Conservation (phyloP, 2,113 vertebrate species). For the Macaca mulatta region DNA sequence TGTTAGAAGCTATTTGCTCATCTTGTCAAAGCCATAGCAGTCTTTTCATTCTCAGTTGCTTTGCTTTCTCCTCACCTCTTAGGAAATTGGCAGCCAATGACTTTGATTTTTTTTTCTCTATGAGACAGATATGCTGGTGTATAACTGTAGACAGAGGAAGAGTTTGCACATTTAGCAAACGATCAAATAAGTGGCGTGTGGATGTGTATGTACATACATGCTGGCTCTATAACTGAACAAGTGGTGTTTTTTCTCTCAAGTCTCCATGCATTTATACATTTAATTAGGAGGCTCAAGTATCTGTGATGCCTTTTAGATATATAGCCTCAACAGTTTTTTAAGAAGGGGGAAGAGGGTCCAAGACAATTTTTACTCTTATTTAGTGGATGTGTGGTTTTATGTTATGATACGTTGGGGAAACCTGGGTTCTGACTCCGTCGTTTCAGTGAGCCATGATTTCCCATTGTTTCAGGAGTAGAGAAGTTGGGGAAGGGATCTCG, state of each 20-base stretch:
- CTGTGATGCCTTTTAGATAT: not conserved
- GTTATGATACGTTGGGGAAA: not conserved
- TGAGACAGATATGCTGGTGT: not conserved
- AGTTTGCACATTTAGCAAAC: not conserved
- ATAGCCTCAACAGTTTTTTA: not conserved
- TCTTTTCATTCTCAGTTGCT: not conserved
- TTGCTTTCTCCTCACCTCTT: not conserved
- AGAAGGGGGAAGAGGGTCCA: not conserved
- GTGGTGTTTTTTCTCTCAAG: not conserved
- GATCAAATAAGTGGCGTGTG: not conserved
- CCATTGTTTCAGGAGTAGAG: not conserved
- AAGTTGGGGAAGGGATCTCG: not conserved
- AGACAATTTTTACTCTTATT: not conserved
- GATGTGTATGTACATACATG: not conserved
- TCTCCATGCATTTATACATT: not conserved
- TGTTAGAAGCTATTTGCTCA: not conserved
- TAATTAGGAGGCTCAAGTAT: not conserved
- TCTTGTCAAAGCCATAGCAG: not conserved
- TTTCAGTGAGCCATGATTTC: not conserved
- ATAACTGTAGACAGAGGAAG: not conserved
- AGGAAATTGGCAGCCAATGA: not conserved
- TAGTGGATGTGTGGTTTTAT: not conserved
- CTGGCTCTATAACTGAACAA: not conserved
- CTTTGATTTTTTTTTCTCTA: not conserved
- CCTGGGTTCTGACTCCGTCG: not conserved